Percentiles rank a stretch among this genome's conserved stretches.
phyloP scores from a whole-genome alignment of 2,797 vertebrate species.

The Orientallactaga sibirica region DNA sequence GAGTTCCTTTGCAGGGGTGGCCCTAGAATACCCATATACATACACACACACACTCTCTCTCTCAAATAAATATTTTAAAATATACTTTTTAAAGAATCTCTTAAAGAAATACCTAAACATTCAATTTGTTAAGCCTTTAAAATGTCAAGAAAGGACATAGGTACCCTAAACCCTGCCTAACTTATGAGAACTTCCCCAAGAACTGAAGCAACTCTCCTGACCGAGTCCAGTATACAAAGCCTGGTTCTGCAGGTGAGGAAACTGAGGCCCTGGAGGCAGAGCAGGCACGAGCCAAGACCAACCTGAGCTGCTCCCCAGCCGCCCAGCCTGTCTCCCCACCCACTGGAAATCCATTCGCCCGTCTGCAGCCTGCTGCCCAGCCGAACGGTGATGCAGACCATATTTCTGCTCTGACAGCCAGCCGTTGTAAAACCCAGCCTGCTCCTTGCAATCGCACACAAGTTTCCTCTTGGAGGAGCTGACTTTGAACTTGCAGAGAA shows the following conservation, averaged over 20 bases:
- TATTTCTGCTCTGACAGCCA: constrained; percentile 65
- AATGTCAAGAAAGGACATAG: background rate
- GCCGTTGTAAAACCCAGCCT: constrained; percentile 57
- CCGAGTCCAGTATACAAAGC: background rate
- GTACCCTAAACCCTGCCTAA: background rate
- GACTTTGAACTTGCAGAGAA: constrained; percentile 76
- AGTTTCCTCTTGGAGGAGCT: constrained; percentile 61
- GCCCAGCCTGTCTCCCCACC: background rate
- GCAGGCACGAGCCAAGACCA: accelerated
- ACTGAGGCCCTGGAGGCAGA: background rate
- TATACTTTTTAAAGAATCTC: background rate
- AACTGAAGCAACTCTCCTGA: background rate
- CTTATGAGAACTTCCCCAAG: background rate
- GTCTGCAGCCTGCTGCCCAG: background rate
- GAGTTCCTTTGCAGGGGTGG: too few relatives aligned
- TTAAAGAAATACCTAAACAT: background rate
- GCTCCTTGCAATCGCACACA: constrained; percentile 44
- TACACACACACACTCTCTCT: too few relatives aligned
- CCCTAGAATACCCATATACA: too few relatives aligned
- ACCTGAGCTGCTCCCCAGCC: background rate
- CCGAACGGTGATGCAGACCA: background rate
- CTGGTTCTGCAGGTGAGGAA: background rate
- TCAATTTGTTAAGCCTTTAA: background rate
- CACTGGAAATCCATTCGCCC: constrained; percentile 27
- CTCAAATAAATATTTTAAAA: too few relatives aligned